A percentile compares a stretch with the other conserved stretches of the same genome.
Conservation (phyloP, 2,888 invertebrate species). For the Sericinus montela region DNA sequence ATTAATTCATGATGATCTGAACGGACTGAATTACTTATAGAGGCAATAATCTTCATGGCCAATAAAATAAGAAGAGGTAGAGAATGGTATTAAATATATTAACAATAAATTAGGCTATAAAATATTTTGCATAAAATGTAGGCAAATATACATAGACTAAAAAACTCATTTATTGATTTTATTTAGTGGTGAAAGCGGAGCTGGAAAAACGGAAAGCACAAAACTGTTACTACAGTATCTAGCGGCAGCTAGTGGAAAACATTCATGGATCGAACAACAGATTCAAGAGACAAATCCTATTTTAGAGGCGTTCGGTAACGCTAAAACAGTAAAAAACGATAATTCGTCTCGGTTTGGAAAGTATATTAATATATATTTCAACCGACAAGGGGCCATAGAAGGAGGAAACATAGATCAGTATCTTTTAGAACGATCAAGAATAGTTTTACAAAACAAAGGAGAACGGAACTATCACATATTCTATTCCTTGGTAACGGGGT, state of each 20-base stretch:
- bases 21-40: too few relatives aligned
- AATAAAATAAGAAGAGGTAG: too few relatives aligned
- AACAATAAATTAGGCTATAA: too few relatives aligned
- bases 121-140: too few relatives aligned
- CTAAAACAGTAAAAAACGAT: slow-evolving; percentile 96
- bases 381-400: slow-evolving; percentile 89
- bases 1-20: too few relatives aligned
- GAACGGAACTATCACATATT: slow-evolving; percentile 98
- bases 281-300: slow-evolving; percentile 98
- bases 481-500: slow-evolving; percentile 92
- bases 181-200: slow-evolving; percentile 94
- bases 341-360: slow-evolving; percentile 98
- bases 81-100: too few relatives aligned
- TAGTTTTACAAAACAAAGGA: slow-evolving; percentile 92
- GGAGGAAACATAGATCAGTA: slow-evolving; percentile 97
- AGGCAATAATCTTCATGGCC: too few relatives aligned
- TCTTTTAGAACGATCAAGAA: slow-evolving; percentile 94
- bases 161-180: background rate
- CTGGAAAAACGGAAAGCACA: slow-evolving; percentile 97
- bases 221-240: slow-evolving; percentile 96
- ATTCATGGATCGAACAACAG: slow-evolving; percentile 98
- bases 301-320: slow-evolving; percentile 98
- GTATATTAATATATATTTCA: slow-evolving; percentile 95
- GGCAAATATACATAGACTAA: too few relatives aligned
- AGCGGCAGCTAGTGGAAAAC: slow-evolving; percentile 95